These are phyloP conservation scores for Leucania comma DNA, from an alignment of 2,888 invertebrate species.

Conservation along the genomic window DNA sequence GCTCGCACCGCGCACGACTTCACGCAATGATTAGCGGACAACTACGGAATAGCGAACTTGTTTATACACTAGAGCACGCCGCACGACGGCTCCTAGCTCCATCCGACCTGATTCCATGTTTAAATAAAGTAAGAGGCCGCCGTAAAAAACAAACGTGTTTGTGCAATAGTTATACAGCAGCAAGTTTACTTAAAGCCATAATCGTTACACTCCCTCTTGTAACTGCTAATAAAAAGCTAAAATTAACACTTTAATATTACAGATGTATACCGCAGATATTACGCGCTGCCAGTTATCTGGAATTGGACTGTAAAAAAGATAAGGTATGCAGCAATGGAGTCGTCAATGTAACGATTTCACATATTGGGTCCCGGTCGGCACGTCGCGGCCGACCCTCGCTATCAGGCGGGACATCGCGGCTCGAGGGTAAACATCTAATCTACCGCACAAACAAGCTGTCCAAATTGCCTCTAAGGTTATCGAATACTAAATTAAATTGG, in stretches of 20 bases:
- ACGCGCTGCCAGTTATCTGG: conserved; percentile 69
- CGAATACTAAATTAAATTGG: conserved; percentile 87
- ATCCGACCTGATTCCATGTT: conserved; percentile 50
- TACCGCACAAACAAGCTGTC: conserved; percentile 84
- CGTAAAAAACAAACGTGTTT: conserved; percentile 54
- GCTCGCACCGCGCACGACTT: conserved; percentile 36
- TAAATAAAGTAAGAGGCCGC: conserved; percentile 50
- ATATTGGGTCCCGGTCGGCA: conserved; percentile 81
- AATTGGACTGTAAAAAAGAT: conserved; percentile 80
- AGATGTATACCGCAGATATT: conserved; percentile 59
- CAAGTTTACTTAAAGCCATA: conserved; percentile 43
- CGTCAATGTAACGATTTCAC: conserved; percentile 82
- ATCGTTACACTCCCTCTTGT: conserved; percentile 40
- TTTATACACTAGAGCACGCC: conserved; percentile 38
- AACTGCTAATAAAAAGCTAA: conserved; percentile 55
- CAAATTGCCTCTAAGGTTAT: conserved; percentile 85
- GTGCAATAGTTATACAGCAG: conserved; percentile 44
- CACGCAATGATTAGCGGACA: conserved; percentile 53
- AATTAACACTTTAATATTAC: conserved; percentile 61
- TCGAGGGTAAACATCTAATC: conserved; percentile 85
- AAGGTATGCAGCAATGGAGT: conserved; percentile 79
- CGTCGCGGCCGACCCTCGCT: conserved; percentile 80
- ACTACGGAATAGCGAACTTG: conserved; percentile 50
- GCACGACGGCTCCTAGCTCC: neutral
- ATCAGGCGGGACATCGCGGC: conserved; percentile 84